Base-by-base conservation (phyloP, 2,113 vertebrate species). In the Poicephalus gulielmi region DNA sequence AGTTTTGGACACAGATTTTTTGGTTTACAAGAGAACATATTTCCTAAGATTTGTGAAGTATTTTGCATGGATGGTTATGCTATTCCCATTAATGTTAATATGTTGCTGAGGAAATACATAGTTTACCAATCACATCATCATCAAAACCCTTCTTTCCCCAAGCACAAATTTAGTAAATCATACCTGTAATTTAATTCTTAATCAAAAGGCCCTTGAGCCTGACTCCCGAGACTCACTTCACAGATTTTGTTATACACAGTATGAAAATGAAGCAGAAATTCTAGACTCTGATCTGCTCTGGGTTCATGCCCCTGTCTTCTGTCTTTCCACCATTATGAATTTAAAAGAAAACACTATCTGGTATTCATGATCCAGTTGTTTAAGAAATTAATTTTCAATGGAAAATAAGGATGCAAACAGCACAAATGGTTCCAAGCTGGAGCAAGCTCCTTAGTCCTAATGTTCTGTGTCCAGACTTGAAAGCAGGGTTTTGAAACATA, bases 171-270 rank as follows among this genome's bases (percentile, higher is more conserved):
- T 96, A 97, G 94, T 82, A 97, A 97, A 97, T 97, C 95, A 92
- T 74, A 94, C 67, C 87, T 91, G 90, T 93, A 97, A 95, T 97
- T 97, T 97, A 96, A 97, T 88, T 97, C 97, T 96, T 97, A 95
- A 97, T 97, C 97, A 97, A 97, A 90, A 97, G 95, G 87, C 91
- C 82, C 97, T 98, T 57, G 94, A 96, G 92, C 67, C 85, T 92
- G 94, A 94, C 97, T 97, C 96, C 41, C 3, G 19, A 97, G 97
- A 94, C 79, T 88, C 85, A 66, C 85, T 96, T 96, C 92, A 96
- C 75, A 62, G 79, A 90, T 94, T 96, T 83, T 91, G 50, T 25
- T 88, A 89, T 47, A 49, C 91, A 90, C 3, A 78, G 53, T 87
- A 95, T 71, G 92, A 96, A 96, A 96, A 96, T 86, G 86, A 97